Base-by-base conservation (phyloP, 2,888 invertebrate genomes). In the Cephonodes hylas region DNA sequence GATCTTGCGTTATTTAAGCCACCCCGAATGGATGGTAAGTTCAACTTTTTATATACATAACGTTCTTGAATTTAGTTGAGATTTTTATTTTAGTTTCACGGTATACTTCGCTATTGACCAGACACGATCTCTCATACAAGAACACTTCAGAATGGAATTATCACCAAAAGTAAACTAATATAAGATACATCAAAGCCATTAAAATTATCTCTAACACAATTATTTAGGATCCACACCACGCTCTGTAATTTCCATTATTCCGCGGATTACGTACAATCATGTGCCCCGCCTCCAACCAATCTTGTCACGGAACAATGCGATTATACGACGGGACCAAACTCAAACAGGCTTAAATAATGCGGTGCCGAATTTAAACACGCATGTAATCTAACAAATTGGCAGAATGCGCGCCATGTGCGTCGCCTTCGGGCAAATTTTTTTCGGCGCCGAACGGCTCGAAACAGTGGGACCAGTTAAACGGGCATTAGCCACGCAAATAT, bases 351-450 rank as follows among this genome's bases (percentile, higher is more conserved):
- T 82, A 76, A 84, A 84, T 84, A 81, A 84, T 80, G 85, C 80
- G 85, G 83, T 78, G 65, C 76, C 63, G 78, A 85, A 86, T 85
- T 89, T 87, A 89, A 89, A 88, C 88, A 86, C 72, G 88, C 85
- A 84, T 85, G 79, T 88, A 88, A 89, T 90, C 87, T 84, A 81
- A 74, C 74, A 86, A 86, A 81, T 86, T 84, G 79, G 75, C 77
- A 79, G 74, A 69, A 74, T 71, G 74, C 73, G 71, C 84, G 86
- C 87, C 91, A 91, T 91, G 81, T 91, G 91, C 81, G 77, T 57
- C 66, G 88, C 91, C 80, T 65, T 80, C 68, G 89, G 91, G 85
- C 73, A 71, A 66, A 73, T 77, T 77, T 76, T 73, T 82, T 79
- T 78, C 69, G 86, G 85, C 86, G 87, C 84, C 87, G 71, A 65